Conservation (phyloP, 2,113 vertebrate genomes). For the Indri indri region DNA sequence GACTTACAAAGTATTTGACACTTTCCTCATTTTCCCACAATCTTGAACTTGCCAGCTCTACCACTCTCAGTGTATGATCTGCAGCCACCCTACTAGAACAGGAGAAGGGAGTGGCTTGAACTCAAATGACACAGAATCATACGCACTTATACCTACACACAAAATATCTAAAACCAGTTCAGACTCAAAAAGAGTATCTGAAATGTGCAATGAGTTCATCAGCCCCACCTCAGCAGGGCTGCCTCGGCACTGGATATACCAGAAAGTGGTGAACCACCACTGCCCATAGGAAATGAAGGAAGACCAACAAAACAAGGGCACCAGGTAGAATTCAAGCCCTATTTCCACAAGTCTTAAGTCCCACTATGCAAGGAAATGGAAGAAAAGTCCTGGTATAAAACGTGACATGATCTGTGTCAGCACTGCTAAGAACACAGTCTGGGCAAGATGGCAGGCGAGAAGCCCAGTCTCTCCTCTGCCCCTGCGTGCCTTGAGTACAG, state of each 20-base stretch:
- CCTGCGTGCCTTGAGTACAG: background rate
- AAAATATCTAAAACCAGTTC: background rate
- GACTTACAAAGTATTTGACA: background rate
- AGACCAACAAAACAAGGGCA: background rate
- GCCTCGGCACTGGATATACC: background rate
- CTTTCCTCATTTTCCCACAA: background rate
- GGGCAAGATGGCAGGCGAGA: background rate
- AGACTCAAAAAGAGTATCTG: background rate
- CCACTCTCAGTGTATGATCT: background rate
- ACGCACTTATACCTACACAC: background rate
- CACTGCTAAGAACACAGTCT: background rate
- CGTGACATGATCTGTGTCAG: background rate
- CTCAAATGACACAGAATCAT: background rate
- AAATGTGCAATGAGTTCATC: background rate
- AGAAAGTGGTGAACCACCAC: background rate
- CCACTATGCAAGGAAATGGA: background rate
- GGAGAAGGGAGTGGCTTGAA: background rate
- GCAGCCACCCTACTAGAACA: background rate
- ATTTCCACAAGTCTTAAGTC: background rate
- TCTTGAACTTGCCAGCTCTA: background rate
- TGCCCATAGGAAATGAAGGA: background rate
- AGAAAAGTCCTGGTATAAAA: background rate
- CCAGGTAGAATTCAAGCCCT: background rate
- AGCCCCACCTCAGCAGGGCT: background rate
- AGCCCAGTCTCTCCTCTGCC: background rate